Conservation (phyloP, 2,888 invertebrate genomes). For the Odontothrips loti region DNA sequence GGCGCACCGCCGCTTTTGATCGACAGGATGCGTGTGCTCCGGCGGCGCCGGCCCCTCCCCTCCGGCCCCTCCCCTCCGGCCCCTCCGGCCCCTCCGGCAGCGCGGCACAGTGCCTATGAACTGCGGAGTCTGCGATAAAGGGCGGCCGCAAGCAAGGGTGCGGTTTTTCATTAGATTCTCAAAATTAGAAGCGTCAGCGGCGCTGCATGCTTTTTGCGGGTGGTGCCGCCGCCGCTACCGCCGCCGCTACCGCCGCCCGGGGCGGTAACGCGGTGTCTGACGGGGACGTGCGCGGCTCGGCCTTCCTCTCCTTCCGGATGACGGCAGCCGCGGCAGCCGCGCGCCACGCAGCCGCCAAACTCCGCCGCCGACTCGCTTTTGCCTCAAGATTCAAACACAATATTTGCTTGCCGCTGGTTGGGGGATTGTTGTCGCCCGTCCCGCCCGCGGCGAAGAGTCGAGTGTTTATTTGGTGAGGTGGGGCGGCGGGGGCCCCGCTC, state of each 20-base stretch:
- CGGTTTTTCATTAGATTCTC: constrained; percentile 7
- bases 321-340: not conserved
- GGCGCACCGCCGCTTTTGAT: no score
- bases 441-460: constrained; percentile 1
- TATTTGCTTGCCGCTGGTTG: not conserved
- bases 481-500: not conserved
- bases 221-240: not conserved
- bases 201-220: not conserved
- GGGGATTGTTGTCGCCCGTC: not conserved
- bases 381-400: not conserved
- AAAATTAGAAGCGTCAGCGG: constrained; percentile 5
- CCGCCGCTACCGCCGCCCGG: not conserved
- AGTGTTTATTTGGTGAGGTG: not conserved
- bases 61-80: no score
- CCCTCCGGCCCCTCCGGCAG: no score
- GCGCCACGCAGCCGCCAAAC: not conserved
- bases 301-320: not conserved
- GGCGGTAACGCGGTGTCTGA: not conserved
- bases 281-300: not conserved
- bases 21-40: no score
- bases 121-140: no score
- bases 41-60: no score
- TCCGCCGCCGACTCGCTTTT: not conserved
- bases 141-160: not conserved
- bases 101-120: no score